Evolutionary conservation across 2,888 invertebrate species (phyloP).

Genomic region (Fragum sueziense): DNA sequence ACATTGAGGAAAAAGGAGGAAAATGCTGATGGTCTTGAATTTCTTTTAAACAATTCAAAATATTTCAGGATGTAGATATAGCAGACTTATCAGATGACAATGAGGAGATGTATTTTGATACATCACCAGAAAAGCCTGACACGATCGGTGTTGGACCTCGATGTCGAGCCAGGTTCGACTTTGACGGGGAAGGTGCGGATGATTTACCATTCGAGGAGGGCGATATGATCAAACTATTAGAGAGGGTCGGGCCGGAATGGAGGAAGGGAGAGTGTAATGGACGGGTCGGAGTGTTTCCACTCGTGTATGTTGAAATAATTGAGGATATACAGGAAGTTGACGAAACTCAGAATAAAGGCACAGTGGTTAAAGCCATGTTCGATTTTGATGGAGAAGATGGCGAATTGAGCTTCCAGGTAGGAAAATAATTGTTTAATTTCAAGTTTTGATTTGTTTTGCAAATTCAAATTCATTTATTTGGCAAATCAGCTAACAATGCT

Average conservation of each 20-base stretch:
- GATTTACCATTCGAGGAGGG: constrained; percentile 77
- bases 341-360: constrained; percentile 10
- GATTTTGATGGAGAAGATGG: constrained; percentile 71
- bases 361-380: constrained; percentile 63
- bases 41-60: no score
- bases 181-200: constrained; percentile 72
- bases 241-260: constrained; percentile 76
- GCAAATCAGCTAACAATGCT: no score
- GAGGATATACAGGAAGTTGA: constrained; percentile 68
- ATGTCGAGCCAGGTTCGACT: constrained; percentile 78
- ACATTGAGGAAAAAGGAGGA: no score
- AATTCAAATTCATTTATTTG: no score
- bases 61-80: constrained; percentile 30
- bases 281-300: constrained; percentile 81
- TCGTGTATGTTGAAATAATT: constrained; percentile 82
- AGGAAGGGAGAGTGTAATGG: constrained; percentile 74
- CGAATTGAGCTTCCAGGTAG: constrained; percentile 73
- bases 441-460: no score
- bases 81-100: constrained; percentile 35
- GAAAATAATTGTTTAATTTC: not conserved
- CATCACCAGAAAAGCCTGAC: constrained; percentile 58
- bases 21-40: no score
- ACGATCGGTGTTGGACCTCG: constrained; percentile 69
- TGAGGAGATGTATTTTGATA: constrained; percentile 44
- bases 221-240: constrained; percentile 70